These are phyloP conservation scores for Pterocles burchelli DNA, from an alignment of 2,113 vertebrate species.

Conservation along the genomic window DNA sequence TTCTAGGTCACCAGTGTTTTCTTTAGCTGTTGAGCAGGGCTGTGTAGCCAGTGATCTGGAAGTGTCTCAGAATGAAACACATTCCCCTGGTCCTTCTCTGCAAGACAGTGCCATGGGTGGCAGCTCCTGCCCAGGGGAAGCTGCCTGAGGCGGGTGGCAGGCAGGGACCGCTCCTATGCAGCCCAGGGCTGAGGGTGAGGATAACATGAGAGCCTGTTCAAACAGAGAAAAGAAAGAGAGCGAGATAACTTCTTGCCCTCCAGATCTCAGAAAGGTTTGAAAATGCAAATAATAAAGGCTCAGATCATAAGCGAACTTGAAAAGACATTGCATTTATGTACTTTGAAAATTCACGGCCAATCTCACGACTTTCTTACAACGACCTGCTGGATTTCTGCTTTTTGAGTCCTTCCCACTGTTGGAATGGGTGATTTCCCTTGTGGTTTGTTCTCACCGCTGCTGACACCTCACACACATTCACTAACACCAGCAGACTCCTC, in stretches of 20 bases:
- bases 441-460: neutral
- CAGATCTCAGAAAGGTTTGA: neutral
- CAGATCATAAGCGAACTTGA: neutral
- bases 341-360: neutral
- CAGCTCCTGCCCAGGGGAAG: neutral
- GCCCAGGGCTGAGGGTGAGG: neutral
- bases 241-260: neutral
- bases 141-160: neutral
- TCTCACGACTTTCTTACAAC: neutral
- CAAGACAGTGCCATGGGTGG: neutral
- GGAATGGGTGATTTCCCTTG: neutral
- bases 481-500: neutral
- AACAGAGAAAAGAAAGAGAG: neutral
- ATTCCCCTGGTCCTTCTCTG: neutral
- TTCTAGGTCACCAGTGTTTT: neutral
- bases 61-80: neutral
- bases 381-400: neutral
- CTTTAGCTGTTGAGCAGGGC: neutral
- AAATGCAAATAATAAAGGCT: neutral
- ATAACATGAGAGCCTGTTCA: neutral
- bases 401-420: neutral
- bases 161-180: neutral
- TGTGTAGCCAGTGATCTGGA: neutral
- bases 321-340: neutral
- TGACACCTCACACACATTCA: neutral